Percentiles rank a stretch among this genome's conserved stretches.
Evolutionary conservation across 2,113 vertebrate species (phyloP).

Genomic region (Corythornis cristatus): DNA sequence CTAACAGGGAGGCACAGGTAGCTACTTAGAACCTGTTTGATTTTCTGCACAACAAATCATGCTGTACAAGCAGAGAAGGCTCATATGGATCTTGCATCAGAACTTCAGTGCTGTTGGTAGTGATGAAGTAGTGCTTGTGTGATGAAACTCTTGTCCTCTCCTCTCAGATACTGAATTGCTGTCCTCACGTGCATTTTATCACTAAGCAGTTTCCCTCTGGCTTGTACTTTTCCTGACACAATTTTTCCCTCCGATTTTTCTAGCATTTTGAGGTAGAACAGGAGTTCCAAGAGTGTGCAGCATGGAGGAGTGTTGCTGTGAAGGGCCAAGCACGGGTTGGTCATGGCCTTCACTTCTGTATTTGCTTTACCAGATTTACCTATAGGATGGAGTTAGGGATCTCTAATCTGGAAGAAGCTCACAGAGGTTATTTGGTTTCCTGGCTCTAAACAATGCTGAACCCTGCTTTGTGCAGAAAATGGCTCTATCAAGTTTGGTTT

Average conservation of each 20-base stretch:
- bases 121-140: neutral
- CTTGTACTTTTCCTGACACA: neutral
- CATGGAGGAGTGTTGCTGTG: neutral
- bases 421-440: neutral
- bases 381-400: neutral
- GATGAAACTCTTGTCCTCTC: neutral
- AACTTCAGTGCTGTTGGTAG: neutral
- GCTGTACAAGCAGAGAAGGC: neutral
- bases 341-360: neutral
- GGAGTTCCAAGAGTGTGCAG: neutral
- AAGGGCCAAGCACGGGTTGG: neutral
- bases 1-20: neutral
- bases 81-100: neutral
- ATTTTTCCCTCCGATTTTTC: neutral
- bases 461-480: neutral
- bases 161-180: too few relatives aligned
- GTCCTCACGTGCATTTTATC: neutral
- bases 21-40: neutral
- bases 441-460: neutral
- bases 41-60: neutral
- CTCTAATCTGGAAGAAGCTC: neutral
- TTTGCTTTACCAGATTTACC: neutral
- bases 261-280: neutral
- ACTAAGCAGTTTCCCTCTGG: neutral
- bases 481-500: neutral